phyloP scores from a whole-genome alignment of 2,113 vertebrate genomes.

The Isurus oxyrinchus region DNA sequence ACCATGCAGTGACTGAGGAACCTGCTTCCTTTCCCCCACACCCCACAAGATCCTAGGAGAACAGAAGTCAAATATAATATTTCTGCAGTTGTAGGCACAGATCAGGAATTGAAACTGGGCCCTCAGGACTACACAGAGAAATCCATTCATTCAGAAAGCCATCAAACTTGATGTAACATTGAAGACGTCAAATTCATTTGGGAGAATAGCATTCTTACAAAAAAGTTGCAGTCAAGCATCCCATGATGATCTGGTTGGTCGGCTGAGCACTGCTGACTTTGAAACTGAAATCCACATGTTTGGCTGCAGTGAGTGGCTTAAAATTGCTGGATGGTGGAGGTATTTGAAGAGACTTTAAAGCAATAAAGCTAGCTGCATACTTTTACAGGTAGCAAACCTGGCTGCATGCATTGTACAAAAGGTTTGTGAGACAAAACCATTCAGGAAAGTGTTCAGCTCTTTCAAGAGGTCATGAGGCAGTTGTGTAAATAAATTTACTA shows the following conservation, averaged over 20 bases:
- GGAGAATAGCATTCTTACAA: neutral
- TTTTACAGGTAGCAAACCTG: neutral
- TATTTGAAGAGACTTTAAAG: neutral
- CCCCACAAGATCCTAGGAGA: neutral
- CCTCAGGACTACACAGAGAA: neutral
- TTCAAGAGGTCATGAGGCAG: neutral
- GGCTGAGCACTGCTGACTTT: neutral
- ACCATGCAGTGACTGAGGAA: neutral
- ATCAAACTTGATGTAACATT: neutral
- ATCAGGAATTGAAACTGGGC: neutral
- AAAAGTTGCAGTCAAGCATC: neutral
- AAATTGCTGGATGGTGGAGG: too few species aligned
- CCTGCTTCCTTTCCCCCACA: neutral
- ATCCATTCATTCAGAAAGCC: slow-evolving; percentile 8
- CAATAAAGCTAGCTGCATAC: neutral
- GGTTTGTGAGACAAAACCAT: neutral
- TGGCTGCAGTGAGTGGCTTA: neutral
- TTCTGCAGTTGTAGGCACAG: neutral
- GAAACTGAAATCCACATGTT: slow-evolving; percentile 7
- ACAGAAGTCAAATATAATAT: neutral
- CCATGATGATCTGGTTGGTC: neutral
- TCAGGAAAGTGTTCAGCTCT: neutral
- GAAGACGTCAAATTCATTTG: neutral
- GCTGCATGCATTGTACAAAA: neutral
- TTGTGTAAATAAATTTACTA: slow-evolving; percentile 27